Base-by-base conservation (phyloP, 1,140 invertebrate species). In the Tetraneura akinire region DNA sequence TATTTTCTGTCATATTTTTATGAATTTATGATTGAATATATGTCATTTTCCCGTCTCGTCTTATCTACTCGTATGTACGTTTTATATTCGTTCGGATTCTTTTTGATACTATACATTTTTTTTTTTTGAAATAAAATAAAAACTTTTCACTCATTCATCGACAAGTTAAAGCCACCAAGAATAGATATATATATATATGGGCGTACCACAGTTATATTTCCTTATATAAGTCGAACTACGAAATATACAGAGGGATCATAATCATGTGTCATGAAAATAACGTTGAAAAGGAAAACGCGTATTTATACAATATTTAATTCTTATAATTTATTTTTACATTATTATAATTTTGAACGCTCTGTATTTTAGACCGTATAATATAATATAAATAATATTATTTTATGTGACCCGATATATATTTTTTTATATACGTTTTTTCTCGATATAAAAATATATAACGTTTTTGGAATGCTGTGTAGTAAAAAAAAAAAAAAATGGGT, bases 401-500 rank as follows among this genome's bases (percentile, higher is more conserved):
- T n/a, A n/a, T n/a, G n/a, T n/a, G n/a, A n/a, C n/a, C n/a, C n/a
- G n/a, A n/a, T n/a, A n/a, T n/a, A n/a, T n/a, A n/a, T n/a, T n/a
- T n/a, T n/a, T n/a, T n/a, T n/a, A n/a, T n/a, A n/a, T n/a, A n/a
- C n/a, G n/a, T n/a, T n/a, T n/a, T n/a, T n/a, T n/a, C n/a, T n/a
- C n/a, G n/a, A n/a, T n/a, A n/a, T n/a, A n/a, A n/a, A n/a, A n/a
- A n/a, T n/a, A n/a, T n/a, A n/a, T n/a, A n/a, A 37, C 14, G 49
- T 71, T 26, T 51, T 18, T 14, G 5, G 14, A 71, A 29, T 71
- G n/a, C n/a, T n/a, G n/a, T 32, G 29, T 49, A 4, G 13, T 51
- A 29, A 18, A 71, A 71, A 32, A 68, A 71, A 32, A 68, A 71
- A 29, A 71, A 51, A 51, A 9, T 47, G 47, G 8, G 51, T 71